phyloP scores from a whole-genome alignment of 35 echinoderm and acorn worm genomes.

The Patiria miniata region DNA sequence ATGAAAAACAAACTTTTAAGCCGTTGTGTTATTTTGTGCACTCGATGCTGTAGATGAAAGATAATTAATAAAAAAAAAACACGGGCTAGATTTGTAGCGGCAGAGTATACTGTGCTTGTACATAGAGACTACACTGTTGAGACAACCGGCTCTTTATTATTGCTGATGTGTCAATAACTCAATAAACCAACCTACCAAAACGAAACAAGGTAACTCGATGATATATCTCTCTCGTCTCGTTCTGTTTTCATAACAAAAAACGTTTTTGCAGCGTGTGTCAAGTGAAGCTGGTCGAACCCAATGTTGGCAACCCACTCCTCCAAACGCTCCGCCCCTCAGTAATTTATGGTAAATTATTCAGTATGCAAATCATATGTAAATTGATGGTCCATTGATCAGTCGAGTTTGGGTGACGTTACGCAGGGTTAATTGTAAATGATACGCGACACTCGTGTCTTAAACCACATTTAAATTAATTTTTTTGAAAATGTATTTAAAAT shows the following conservation, averaged over 20 bases:
- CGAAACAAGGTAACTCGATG: background rate
- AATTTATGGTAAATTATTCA: background rate
- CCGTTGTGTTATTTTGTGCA: conserved; percentile 18
- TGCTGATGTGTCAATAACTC: conserved; percentile 8
- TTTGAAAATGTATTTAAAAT: too few species aligned
- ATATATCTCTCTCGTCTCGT: background rate
- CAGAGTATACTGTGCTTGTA: conserved; percentile 21
- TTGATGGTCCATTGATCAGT: background rate
- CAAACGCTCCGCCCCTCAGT: background rate
- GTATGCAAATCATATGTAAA: background rate
- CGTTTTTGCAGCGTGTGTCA: background rate
- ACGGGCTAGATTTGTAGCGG: conserved; percentile 13
- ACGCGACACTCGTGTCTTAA: too few species aligned
- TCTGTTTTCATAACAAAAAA: background rate
- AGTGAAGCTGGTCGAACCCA: conserved; percentile 23
- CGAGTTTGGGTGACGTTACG: too few species aligned
- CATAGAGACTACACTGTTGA: background rate
- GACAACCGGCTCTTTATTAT: background rate
- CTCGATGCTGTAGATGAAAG: conserved; percentile 15
- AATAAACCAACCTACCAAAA: background rate
- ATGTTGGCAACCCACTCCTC: conserved; percentile 27
- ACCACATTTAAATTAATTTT: too few species aligned
- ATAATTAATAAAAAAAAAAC: too few species aligned
- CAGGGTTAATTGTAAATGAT: too few species aligned
- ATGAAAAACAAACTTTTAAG: background rate